Evolutionary conservation across 2,797 vertebrate genomes (phyloP), one percentile per base, ranked within the genome.

Genomic region (Liasis olivaceus): DNA sequence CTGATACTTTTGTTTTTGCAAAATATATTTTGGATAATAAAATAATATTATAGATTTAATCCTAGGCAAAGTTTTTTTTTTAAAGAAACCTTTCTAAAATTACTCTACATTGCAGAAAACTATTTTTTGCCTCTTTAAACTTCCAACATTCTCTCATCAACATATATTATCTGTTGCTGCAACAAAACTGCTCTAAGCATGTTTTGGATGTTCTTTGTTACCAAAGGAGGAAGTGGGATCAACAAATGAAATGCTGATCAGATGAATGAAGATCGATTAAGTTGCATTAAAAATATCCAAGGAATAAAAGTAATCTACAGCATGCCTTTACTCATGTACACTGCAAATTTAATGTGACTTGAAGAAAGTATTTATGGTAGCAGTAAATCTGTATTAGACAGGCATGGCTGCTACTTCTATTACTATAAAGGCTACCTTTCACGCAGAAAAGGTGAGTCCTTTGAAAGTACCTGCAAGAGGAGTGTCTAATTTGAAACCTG

Each of bases 401-500:
- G 56, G 36, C 69, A 60, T 4, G 28, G 26, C 28, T 28, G 85
- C 42, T 88, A 7, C 86, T 85, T 31, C n/a, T 58, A 6, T 81
- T 81, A 81, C 36, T 47, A 81, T 20, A 31, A 28, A 11, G n/a
- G 17, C 66, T 88, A 88, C 85, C 89, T 84, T 77, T 47, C 56
- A 88, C 24, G 36, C 13, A 84, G 89, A 81, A 62, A 88, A 87
- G 42, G 85, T 90, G 89, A 84, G 69, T 66, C 86, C 69, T 81
- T 91, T 84, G 85, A 58, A 90, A 81, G 89, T 66, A 91, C 92
- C 92, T 88, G 92, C 1, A 17, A n/a, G 13, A 96, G 97, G 97
- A 95, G 96, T 96, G 96, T 95, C 96, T 5, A 31, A 8, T 26
- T 81, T 90, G 95, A 95, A 95, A 94, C 60, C 94, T 17, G 96